Base-by-base conservation (phyloP, 1,140 invertebrate species). In the Zaprionus vittiger region DNA sequence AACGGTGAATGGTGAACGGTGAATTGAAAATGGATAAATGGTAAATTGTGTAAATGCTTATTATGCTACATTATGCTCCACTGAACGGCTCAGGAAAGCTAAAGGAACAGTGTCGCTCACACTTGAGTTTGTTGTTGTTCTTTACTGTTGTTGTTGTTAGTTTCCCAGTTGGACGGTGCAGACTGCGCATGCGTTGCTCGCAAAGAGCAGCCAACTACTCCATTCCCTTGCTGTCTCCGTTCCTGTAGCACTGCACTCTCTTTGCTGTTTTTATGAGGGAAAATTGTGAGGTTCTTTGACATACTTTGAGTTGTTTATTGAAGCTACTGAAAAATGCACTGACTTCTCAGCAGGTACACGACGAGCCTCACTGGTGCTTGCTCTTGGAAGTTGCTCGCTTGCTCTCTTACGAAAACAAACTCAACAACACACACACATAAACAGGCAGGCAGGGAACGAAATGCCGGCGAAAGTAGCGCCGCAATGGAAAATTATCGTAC, bases 391-490 rank as follows among this genome's bases (percentile, higher is more conserved):
- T 69, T 74, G 44, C 31, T 66, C 28, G 47, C 55, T 31, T 17
- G 57, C 68, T 62, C 73, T 75, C 73, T 71, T 64, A 67, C 38
- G 67, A 73, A 17, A 67, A 73, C 71, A 73, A 73, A 73, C 47
- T 3, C 24, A n/a, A 24, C 17, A 34, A 44, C 60, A 31, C 38
- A 57, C 41, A 56, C 52, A n/a, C 41, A 52, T 28, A 28, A 22
- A 66, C 22, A 56, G 7, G 26, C 20, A 22, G 20, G 1, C 31
- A 37, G 20, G 38, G 68, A 64, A 56, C 63, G 77, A 83, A 70
- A 75, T 89, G 85, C 84, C 84, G 84, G 84, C 73, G 80, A 87
- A 85, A 83, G 68, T 49, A 62, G 52, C 72, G 79, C 60, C 72
- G 66, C 70, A 63, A 47, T 73, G 84, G 81, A 89, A 85, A 87